Evolutionary conservation across 2,888 invertebrate genomes (phyloP), one percentile per base, ranked within the genome.

Genomic region (Eupithecia subumbrata): DNA sequence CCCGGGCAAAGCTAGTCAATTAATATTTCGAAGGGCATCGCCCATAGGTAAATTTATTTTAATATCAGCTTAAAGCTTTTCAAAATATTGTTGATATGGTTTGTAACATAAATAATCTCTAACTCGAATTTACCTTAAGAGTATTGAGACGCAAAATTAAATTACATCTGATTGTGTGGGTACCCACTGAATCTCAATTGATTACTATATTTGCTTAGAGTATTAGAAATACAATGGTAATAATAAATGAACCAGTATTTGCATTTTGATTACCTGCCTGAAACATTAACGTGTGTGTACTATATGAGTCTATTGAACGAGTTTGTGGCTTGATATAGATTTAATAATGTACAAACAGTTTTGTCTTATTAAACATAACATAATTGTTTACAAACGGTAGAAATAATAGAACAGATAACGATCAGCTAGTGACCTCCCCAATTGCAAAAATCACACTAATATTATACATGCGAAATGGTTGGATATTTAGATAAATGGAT

Each of bases 161-260:
- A 64, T 64, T 34, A 34, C 34, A 64, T 34, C 12, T 60, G 60
- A 25, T 60, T 25, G 60, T 25, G 25, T 22, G n/a, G 56, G 56
- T 34, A 16, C 12, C 25, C 3, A 22, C 22, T 66, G 48, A 74
- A 34, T 72, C 68, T 60, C 68, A 63, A 40, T 63, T 73, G 64
- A 63, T 63, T 66, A 25, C 40, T 75, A n/a, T 34, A 34, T 72
- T 73, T 63, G 34, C 74, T 25, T 14, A 14, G 12, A 25, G 14
- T 25, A 25, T 60, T 74, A 71, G 56, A 9, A 43, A 63, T 25
- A 75, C 68, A 71, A 71, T 69, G 48, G 68, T 63, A 37, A 60
- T 68, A 68, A 60, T 71, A 11, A 71, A 67, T 45, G 16, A 30
- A 34, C 64, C 30, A 34, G 64, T 64, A 34, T 64, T 64, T 64